Conservation (phyloP, 2,888 invertebrate genomes). For the Microplitis deprimator region DNA sequence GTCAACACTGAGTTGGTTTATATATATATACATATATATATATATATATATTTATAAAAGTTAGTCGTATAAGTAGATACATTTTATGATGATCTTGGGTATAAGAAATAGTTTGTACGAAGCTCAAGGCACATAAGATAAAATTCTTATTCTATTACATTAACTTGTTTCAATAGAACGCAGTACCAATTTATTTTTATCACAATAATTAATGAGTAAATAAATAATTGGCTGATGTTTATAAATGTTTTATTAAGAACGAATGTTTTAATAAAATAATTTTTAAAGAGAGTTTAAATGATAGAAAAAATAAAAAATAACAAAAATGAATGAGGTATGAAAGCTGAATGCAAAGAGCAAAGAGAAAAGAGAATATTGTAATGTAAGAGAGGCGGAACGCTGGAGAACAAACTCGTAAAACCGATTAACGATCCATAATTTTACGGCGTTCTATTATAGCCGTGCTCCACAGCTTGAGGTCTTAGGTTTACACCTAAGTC, state of each 20-base stretch:
- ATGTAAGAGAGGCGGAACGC: conserved; percentile 47
- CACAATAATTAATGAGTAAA: conserved; percentile 6
- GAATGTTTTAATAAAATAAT: not conserved
- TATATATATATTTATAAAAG: not conserved
- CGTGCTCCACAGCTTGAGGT: conserved; percentile 50
- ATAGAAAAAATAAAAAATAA: too few species aligned
- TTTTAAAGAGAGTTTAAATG: not conserved
- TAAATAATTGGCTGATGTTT: conserved; percentile 12
- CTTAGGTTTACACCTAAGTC: conserved; percentile 31
- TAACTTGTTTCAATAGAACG: not conserved
- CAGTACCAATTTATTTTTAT: conserved; percentile 10
- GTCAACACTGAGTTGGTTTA: conserved; percentile 15
- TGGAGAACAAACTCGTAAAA: conserved; percentile 68
- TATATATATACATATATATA: conserved; percentile 11
- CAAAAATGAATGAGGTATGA: not conserved
- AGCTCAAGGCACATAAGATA: conserved; percentile 47
- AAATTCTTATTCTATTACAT: conserved; percentile 36
- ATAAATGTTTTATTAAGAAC: not conserved
- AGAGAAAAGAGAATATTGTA: not conserved
- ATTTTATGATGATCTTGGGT: conserved; percentile 54
- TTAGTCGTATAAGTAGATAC: conserved; percentile 48
- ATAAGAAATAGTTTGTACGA: conserved; percentile 51
- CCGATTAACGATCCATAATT: conserved; percentile 68
- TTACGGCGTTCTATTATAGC: conserved; percentile 67
- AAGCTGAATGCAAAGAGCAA: not conserved